These are phyloP conservation scores for Lates calcarifer DNA, from an alignment of 2,113 vertebrate species.

Conservation along the genomic window DNA sequence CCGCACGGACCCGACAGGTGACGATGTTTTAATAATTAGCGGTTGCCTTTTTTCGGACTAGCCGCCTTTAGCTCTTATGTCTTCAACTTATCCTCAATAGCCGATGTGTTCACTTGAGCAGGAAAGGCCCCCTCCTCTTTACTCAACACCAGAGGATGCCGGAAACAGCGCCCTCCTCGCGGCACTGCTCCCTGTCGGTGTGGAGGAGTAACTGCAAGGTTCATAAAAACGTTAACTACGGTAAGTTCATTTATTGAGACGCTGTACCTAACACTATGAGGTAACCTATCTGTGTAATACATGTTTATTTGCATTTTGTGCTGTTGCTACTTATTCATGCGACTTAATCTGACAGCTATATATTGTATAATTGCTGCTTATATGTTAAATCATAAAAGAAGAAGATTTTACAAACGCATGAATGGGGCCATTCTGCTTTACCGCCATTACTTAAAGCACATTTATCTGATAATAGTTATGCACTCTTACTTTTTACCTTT, in stretches of 20 bases:
- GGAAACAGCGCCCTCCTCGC: not conserved
- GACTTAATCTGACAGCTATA: not conserved
- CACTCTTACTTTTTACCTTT: too few relatives aligned
- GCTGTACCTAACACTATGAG: too few relatives aligned
- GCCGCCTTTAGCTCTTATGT: slow-evolving; percentile 20
- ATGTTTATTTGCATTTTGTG: not conserved
- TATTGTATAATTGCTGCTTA: too few relatives aligned
- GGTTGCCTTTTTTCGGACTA: not conserved
- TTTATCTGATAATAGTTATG: too few relatives aligned
- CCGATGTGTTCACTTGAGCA: slow-evolving; percentile 71
- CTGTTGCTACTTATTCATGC: not conserved
- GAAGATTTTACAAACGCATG: too few relatives aligned
- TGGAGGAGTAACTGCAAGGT: slow-evolving; percentile 57
- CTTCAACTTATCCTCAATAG: slow-evolving; percentile 64
- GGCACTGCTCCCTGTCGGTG: slow-evolving; percentile 33
- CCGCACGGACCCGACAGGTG: not conserved
- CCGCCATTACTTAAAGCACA: too few relatives aligned
- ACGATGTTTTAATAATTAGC: not conserved
- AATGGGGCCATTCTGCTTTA: too few relatives aligned
- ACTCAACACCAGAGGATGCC: slow-evolving; percentile 19
- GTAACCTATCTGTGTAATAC: too few relatives aligned
- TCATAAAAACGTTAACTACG: not conserved
- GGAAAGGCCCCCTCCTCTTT: slow-evolving; percentile 53
- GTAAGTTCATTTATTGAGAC: not conserved
- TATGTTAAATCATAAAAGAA: too few relatives aligned